phyloP scores from a whole-genome alignment of 2,888 invertebrate genomes.

The Pycnomerus fuliginosus region DNA sequence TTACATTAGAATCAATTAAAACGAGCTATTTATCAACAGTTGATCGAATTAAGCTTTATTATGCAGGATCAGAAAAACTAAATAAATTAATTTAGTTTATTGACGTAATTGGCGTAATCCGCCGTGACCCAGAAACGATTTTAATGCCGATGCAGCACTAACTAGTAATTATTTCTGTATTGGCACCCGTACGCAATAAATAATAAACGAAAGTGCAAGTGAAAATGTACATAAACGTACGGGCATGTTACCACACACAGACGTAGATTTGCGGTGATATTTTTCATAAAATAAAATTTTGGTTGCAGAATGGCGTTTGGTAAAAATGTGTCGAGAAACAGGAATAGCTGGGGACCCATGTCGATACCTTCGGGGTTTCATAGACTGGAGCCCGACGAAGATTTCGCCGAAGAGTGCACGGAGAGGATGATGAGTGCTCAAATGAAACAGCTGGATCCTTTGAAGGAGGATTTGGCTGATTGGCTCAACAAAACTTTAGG shows the following conservation, averaged over 20 bases:
- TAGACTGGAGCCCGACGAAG: constrained; percentile 42
- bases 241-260: constrained; percentile 1
- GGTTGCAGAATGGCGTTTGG: constrained; percentile 37
- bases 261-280: constrained; percentile 1
- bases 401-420: constrained; percentile 57
- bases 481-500: constrained; percentile 86
- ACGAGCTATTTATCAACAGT: too few species aligned
- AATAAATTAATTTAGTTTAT: too few species aligned
- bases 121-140: too few species aligned
- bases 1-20: too few species aligned
- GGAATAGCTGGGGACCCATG: constrained; percentile 64
- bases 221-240: constrained; percentile 7
- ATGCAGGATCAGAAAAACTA: too few species aligned
- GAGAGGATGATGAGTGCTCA: constrained; percentile 75
- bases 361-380: constrained; percentile 53
- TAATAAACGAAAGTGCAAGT: constrained; percentile 13
- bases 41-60: too few species aligned
- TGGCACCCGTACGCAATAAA: constrained; percentile 11
- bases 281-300: too few species aligned
- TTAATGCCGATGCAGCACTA: too few species aligned
- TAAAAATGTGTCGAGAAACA: constrained; percentile 41
- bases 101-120: too few species aligned
- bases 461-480: constrained; percentile 84
- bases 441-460: constrained; percentile 75
- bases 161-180: too few species aligned